phyloP scores from a whole-genome alignment of 1,140 invertebrate genomes.

The Drosophila asahinai region DNA sequence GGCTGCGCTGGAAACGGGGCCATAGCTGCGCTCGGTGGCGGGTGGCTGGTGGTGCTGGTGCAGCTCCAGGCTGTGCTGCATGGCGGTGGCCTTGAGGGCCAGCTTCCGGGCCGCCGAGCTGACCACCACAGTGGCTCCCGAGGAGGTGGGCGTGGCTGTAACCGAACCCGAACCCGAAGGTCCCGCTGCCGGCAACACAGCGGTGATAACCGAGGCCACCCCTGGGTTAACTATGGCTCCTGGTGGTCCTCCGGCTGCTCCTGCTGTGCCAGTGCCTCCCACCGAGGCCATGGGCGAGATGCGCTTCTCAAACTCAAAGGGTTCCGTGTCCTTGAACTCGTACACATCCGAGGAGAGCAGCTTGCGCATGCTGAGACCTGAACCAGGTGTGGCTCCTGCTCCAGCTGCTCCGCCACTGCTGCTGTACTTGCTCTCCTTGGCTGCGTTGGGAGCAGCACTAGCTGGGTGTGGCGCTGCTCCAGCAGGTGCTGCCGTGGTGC shows the following conservation, averaged over 20 bases:
- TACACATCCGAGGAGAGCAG: conserved; percentile 86
- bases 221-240: background rate
- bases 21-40: conserved; percentile 6
- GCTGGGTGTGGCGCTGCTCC: background rate
- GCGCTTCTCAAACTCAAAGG: conserved; percentile 91
- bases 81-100: conserved; percentile 43
- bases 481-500: conserved; percentile 10
- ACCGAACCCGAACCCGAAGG: too few species aligned
- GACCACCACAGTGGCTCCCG: conserved; percentile 13
- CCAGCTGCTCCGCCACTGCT: conserved; percentile 12
- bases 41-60: conserved; percentile 36
- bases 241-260: background rate
- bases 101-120: conserved; percentile 49
- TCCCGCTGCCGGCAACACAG: background rate
- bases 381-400: background rate
- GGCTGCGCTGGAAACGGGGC: background rate
- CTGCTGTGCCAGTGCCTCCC: conserved; percentile 16
- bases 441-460: conserved; percentile 1
- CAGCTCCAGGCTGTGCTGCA: conserved; percentile 51
- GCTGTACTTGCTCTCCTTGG: conserved; percentile 68
- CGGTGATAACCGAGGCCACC: background rate
- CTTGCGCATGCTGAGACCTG: conserved; percentile 38
- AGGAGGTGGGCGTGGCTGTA: background rate
- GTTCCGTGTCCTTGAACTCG: conserved; percentile 95
- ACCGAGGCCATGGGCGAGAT: conserved; percentile 73